A percentile compares a stretch with the other conserved stretches of the same genome.
Conservation (phyloP, 1,140 invertebrate species). For the Scaptomyza pallida region DNA sequence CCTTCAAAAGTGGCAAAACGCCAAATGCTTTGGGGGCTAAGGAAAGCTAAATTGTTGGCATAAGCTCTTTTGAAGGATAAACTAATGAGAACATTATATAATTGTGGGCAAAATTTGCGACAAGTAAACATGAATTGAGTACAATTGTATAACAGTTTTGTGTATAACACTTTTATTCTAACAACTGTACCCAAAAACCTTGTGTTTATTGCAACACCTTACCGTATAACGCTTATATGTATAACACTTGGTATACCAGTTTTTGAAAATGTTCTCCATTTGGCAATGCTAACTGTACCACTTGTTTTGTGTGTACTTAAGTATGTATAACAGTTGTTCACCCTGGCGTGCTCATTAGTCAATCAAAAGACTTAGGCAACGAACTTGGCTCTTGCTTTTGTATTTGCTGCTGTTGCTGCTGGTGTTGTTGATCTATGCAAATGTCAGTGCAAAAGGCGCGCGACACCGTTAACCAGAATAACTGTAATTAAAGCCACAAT, state of each 20-base stretch:
- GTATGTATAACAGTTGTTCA: slow-evolving; percentile 3
- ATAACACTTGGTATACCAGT: slow-evolving; percentile 1
- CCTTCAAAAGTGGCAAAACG: slow-evolving; percentile 29
- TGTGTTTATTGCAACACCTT: neutral
- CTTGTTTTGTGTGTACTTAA: slow-evolving; percentile 2
- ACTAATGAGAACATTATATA: neutral
- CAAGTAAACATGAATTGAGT: neutral
- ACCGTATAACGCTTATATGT: slow-evolving; percentile 11
- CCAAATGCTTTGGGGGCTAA: slow-evolving; percentile 20
- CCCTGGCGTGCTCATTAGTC: slow-evolving; percentile 38
- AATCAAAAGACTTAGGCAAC: slow-evolving; percentile 54
- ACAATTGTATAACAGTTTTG: slow-evolving; percentile 5
- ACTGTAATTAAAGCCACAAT: slow-evolving; percentile 71
- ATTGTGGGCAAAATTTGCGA: neutral
- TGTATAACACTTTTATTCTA: neutral
- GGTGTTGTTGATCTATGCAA: slow-evolving; percentile 58
- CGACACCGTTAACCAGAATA: slow-evolving; percentile 63
- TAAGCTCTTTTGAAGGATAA: slow-evolving; percentile 41
- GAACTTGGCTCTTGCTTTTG: slow-evolving; percentile 34
- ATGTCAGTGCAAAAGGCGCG: slow-evolving; percentile 50
- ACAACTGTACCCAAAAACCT: neutral
- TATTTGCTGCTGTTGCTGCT: neutral
- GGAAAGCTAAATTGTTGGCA: slow-evolving; percentile 28
- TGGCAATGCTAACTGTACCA: neutral
- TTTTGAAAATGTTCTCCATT: no score